Evolutionary conservation across 2,888 invertebrate species (phyloP).

Genomic region (Pecten maximus): DNA sequence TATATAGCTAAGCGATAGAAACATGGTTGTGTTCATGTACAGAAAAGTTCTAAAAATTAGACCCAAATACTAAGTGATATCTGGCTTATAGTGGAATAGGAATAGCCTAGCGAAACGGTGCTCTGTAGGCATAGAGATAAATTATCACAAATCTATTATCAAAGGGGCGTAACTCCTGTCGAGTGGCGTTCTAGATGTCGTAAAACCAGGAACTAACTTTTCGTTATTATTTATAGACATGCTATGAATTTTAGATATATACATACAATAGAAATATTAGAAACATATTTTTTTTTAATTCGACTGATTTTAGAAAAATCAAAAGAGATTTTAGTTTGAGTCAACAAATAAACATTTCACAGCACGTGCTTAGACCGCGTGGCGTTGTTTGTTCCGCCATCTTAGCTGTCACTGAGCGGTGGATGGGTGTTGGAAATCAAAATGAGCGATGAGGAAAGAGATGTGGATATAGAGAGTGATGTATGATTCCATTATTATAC

Average conservation of each 20-base stretch:
- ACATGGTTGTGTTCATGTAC: too few relatives aligned
- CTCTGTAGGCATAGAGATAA: too few relatives aligned
- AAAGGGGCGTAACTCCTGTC: not conserved
- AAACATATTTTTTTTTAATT: not conserved
- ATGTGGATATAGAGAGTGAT: conserved; percentile 97
- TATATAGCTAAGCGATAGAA: too few relatives aligned
- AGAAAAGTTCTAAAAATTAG: too few relatives aligned
- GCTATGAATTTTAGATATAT: not conserved
- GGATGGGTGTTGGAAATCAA: conserved; percentile 56
- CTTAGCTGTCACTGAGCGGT: conserved; percentile 49
- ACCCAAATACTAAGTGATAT: too few relatives aligned
- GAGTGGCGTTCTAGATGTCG: not conserved
- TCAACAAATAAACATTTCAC: conserved; percentile 31
- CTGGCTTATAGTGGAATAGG: too few relatives aligned
- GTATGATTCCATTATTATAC: conserved; percentile 85
- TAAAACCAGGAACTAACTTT: conserved; percentile 13
- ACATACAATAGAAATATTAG: not conserved
- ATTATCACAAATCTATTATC: too few relatives aligned
- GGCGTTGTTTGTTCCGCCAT: conserved; percentile 78
- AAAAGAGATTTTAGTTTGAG: not conserved
- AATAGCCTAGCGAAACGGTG: too few relatives aligned
- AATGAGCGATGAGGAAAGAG: conserved; percentile 97
- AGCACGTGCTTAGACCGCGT: conserved; percentile 77
- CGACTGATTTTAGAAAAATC: not conserved
- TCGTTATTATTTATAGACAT: not conserved